These are phyloP conservation scores for Apomyelois bistriatella DNA, from an alignment of 2,888 invertebrate species.

Conservation along the genomic window DNA sequence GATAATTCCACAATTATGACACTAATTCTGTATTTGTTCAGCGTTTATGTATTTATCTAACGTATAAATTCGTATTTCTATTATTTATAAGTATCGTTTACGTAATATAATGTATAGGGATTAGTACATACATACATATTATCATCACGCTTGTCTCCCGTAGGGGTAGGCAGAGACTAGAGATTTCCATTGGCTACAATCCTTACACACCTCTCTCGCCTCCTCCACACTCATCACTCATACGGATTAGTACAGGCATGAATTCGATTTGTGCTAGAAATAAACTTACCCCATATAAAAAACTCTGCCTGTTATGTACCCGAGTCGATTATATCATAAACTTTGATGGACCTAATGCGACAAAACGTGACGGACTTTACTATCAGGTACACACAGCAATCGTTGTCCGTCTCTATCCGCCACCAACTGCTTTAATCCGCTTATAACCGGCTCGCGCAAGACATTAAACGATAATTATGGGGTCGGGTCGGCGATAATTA, in stretches of 20 bases:
- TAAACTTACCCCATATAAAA: no score
- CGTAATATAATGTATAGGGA: no score
- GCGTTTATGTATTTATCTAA: constrained; percentile 12
- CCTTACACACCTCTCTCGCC: no score
- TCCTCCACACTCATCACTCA: no score
- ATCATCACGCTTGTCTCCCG: no score
- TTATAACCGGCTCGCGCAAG: constrained; percentile 36
- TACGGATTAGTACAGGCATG: no score
- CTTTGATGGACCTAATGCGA: constrained; percentile 8
- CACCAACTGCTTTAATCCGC: constrained; percentile 43
- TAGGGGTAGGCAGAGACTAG: no score
- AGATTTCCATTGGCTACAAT: no score
- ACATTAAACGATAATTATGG: constrained; percentile 48
- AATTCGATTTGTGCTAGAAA: no score
- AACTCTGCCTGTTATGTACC: no score
- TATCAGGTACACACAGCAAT: constrained; percentile 25
- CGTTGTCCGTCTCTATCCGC: constrained; percentile 22
- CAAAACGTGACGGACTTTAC: constrained; percentile 12
- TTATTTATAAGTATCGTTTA: no score
- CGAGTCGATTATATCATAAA: background rate
- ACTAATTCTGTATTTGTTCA: constrained; percentile 32
- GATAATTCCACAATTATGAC: constrained; percentile 42
- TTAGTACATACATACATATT: no score
- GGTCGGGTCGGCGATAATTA: constrained; percentile 27
- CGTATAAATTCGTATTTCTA: background rate